A percentile compares a stretch with the other conserved stretches of the same genome.
Conservation (phyloP, 2,888 invertebrate genomes). For the Harpalus rufipes region DNA sequence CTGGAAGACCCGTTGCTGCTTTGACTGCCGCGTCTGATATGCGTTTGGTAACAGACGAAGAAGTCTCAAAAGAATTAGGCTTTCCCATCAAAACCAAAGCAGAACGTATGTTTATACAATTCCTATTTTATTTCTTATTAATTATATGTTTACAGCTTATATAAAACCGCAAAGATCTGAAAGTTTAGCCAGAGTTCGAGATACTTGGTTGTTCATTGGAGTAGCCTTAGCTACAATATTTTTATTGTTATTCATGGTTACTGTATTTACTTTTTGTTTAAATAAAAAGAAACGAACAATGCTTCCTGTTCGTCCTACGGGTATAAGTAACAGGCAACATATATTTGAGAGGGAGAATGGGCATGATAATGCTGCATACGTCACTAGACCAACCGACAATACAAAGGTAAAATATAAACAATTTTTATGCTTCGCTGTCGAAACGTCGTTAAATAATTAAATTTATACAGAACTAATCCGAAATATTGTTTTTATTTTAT, state of each 20-base stretch:
- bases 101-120: slow-evolving; percentile 82
- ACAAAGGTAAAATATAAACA: slow-evolving; percentile 44
- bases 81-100: slow-evolving; percentile 89
- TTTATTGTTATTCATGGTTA: slow-evolving; percentile 80
- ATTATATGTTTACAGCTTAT: slow-evolving; percentile 80
- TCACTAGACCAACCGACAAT: slow-evolving; percentile 72
- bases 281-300: slow-evolving; percentile 77
- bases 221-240: slow-evolving; percentile 82
- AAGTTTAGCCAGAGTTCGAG: slow-evolving; percentile 79
- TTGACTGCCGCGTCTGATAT: slow-evolving; percentile 90
- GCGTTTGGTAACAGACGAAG: slow-evolving; percentile 87
- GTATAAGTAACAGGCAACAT: slow-evolving; percentile 73
- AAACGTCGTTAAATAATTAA: too few relatives aligned
- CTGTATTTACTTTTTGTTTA: slow-evolving; percentile 78
- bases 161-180: slow-evolving; percentile 83
- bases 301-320: slow-evolving; percentile 70
- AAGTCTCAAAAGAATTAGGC: slow-evolving; percentile 86
- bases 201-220: slow-evolving; percentile 83
- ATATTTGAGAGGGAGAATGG: slow-evolving; percentile 73
- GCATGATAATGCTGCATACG: slow-evolving; percentile 74
- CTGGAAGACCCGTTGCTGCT: slow-evolving; percentile 89
- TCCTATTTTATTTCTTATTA: background rate
- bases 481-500: too few relatives aligned
- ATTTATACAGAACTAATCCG: too few relatives aligned
- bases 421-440: too few relatives aligned